Base-by-base conservation (phyloP, 2,797 vertebrate species). In the Ara ararauna region DNA sequence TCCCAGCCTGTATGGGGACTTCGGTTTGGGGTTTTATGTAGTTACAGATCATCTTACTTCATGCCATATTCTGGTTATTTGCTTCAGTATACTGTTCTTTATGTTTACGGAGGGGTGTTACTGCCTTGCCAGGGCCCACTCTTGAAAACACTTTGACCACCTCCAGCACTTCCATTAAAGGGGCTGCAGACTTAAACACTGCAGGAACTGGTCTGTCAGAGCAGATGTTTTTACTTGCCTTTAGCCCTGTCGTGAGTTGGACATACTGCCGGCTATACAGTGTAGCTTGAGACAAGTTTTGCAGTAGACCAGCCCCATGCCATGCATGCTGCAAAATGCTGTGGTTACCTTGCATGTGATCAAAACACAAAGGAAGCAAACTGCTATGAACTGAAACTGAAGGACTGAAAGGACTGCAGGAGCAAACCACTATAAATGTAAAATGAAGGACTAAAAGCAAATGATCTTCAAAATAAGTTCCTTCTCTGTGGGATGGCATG, bases 181-280 rank as follows among this genome's bases (percentile, higher is more conserved):
- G 22, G 12, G 27, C 1, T 3, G 29, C 5, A 3, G 21, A 5
- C 42, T 21, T n/a, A 14, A 47, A 10, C 1, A 2, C 13, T 4
- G 5, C 38, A 2, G 51, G 6, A 20, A 9, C 2, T 29, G 34
- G 8, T 11, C 11, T n/a, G 17, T 6, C 3, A 3, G 42, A 81
- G 42, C 23, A 3, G 21, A 34, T 23, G 27, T 13, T 54, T 65
- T 26, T 7, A 9, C 32, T 27, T 34, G 51, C 27, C 18, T 40
- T 27, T 40, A 9, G 34, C 3, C 64, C 14, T 23, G 23, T 3
- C 3, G 22, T 1, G 38, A 10, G 22, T 23, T 6, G 5, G 48
- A 30, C 62, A 14, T 11, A 3, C 34, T 16, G 32, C 60, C 50
- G 3, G 1, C 36, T 6, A 0, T 3, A 0, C 29, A 3, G 12